These are phyloP conservation scores for Stercorarius parasiticus DNA, from an alignment of 2,113 vertebrate genomes.

Conservation along the genomic window DNA sequence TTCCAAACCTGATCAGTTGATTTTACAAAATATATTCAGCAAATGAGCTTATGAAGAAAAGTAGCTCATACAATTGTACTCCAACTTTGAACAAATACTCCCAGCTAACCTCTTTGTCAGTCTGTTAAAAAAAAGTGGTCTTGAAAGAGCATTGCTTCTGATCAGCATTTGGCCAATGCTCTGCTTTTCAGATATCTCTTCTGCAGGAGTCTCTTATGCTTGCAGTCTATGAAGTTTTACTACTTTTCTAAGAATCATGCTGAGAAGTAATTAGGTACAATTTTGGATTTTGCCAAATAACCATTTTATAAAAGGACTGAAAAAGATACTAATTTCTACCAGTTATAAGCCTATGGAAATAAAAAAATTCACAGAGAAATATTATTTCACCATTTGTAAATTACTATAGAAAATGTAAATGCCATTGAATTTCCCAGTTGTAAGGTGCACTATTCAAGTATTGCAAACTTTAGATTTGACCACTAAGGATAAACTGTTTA, in stretches of 20 bases:
- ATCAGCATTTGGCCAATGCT: not conserved
- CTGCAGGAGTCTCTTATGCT: not conserved
- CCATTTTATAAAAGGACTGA: not conserved
- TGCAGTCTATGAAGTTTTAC: not conserved
- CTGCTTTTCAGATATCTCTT: not conserved
- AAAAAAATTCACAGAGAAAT: not conserved
- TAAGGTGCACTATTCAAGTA: not conserved
- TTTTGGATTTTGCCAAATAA: not conserved
- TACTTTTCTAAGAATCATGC: not conserved
- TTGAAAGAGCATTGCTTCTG: not conserved
- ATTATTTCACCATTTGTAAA: not conserved
- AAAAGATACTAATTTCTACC: not conserved
- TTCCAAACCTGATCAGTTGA: not conserved
- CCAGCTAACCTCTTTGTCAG: not conserved
- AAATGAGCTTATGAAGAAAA: not conserved
- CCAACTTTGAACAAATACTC: not conserved
- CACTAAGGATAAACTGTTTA: not conserved
- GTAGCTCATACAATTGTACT: not conserved
- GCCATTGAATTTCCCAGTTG: rapidly evolving
- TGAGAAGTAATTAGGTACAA: not conserved
- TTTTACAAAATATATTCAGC: not conserved
- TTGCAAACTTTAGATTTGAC: not conserved
- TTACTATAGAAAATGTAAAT: not conserved
- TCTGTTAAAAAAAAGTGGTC: not conserved
- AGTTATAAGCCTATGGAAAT: not conserved